Percentiles rank a stretch among this genome's conserved stretches.
These are phyloP conservation scores for Gambusia holbrooki DNA, from an alignment of 2,113 vertebrate species.

Conservation along the genomic window DNA sequence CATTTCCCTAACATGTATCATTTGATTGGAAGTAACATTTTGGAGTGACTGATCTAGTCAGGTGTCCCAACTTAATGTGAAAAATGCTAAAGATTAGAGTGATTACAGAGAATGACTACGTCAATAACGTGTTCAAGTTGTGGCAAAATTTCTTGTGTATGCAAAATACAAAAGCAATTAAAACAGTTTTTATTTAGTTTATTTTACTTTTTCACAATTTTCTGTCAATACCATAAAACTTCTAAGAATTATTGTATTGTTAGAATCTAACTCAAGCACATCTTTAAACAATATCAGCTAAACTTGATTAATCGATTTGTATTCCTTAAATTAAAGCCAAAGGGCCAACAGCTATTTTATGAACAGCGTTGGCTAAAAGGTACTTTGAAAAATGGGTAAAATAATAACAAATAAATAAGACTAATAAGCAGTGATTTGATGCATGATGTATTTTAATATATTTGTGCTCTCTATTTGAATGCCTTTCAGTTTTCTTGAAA, in stretches of 20 bases:
- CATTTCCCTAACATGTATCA: not conserved
- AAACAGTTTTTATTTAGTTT: not conserved
- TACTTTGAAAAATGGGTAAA: not conserved
- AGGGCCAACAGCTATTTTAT: conserved; percentile 27
- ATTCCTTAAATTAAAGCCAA: conserved; percentile 20
- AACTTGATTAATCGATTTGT: conserved; percentile 5
- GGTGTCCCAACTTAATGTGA: not conserved
- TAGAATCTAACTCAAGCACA: not conserved
- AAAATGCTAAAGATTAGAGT: not conserved
- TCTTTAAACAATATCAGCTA: conserved; percentile 16
- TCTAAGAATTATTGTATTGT: too few species aligned
- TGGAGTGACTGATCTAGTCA: not conserved
- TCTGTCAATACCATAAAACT: too few species aligned
- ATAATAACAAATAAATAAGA: not conserved
- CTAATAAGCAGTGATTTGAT: conserved; percentile 2
- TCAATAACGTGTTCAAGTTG: not conserved
- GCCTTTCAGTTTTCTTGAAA: not conserved
- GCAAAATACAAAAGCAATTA: not conserved
- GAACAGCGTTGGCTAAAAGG: conserved; percentile 25
- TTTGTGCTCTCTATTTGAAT: not conserved
- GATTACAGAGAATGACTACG: not conserved
- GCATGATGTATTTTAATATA: conserved; percentile 23
- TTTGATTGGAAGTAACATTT: not conserved
- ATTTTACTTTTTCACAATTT: too few species aligned
- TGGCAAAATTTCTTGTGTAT: not conserved